Evolutionary conservation across 2,888 invertebrate species (phyloP), one percentile per base, ranked within the genome.

Genomic region (Parnassius apollo): DNA sequence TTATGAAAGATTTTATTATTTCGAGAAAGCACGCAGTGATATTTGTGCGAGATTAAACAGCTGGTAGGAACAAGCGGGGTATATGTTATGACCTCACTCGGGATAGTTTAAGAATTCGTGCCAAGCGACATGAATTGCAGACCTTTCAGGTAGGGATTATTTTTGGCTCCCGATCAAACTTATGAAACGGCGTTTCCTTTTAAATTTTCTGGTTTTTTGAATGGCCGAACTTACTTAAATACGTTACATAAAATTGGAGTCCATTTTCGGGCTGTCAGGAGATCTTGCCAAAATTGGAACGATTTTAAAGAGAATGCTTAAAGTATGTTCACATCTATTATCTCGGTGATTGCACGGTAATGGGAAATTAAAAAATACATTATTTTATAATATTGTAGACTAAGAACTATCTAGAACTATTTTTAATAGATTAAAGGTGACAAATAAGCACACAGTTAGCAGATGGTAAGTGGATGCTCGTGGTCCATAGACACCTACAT

Each of bases 91-190:
- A 65, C 62, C 66, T 69, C 66, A 69, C 68, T 62, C 52, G 63
- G 68, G 66, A 68, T 68, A 68, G 69, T 68, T 71, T 68, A 69
- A 68, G 70, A 71, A 67, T 65, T 62, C 67, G 71, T 75, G 74
- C 73, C 73, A 74, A 74, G 67, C 69, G 68, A 68, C 66, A 66
- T 69, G 71, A 73, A 69, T 72, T 69, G 71, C 67, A 68, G 71
- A 70, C 68, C 71, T 74, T 73, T 71, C 74, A 75, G 75, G 75
- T 75, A 73, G 64, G 70, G 71, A 73, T 72, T 74, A 74, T 73
- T 74, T 69, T 75, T 75, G 75, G 74, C 75, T 74, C 71, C 70
- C 63, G 71, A 72, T 75, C 72, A 75, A 74, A 74, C 69, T 75
- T 74, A 75, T 73, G 74, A 74, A 66, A 69, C 73, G 68, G 69